Percentiles rank a stretch among this genome's conserved stretches.
Conservation (phyloP, 1,140 invertebrate species). For the Anastatus disparis region DNA sequence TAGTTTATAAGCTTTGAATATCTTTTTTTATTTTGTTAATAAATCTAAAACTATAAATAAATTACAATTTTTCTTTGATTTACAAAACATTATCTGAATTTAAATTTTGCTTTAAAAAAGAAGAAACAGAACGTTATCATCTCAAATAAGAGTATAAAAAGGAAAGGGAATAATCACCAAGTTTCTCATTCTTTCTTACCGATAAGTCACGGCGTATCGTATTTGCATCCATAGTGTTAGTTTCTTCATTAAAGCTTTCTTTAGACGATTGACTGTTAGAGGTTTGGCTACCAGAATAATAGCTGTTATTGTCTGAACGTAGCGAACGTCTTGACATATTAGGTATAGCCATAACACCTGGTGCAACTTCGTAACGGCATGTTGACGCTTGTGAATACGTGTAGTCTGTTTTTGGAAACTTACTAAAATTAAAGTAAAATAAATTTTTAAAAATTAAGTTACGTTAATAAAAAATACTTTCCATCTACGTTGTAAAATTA, state of each 20-base stretch:
- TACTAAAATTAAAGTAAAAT: too few species aligned
- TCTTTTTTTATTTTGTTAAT: too few species aligned
- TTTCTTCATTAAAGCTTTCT: constrained; percentile 30
- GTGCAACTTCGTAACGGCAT: constrained; percentile 79
- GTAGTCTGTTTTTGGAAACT: constrained; percentile 85
- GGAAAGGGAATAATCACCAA: too few species aligned
- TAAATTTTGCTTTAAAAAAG: not conserved
- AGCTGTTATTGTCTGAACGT: constrained; percentile 53
- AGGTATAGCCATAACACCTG: constrained; percentile 80
- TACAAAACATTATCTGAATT: too few species aligned
- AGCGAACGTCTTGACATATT: constrained; percentile 81
- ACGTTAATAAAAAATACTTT: too few species aligned
- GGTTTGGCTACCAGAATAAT: constrained; percentile 45
- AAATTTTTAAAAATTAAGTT: constrained; percentile 1
- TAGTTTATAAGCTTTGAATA: too few species aligned
- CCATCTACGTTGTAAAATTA: too few species aligned
- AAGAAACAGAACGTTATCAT: not conserved
- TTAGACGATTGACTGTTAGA: constrained; percentile 49
- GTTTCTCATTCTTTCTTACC: too few species aligned
- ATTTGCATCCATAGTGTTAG: constrained; percentile 4
- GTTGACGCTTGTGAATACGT: constrained; percentile 81
- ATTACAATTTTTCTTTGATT: too few species aligned
- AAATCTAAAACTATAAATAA: too few species aligned
- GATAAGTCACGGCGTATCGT: constrained; percentile 22
- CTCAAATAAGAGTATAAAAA: too few species aligned